Evolutionary conservation across 2,797 vertebrate genomes (phyloP).

Genomic region (Lacerta agilis): DNA sequence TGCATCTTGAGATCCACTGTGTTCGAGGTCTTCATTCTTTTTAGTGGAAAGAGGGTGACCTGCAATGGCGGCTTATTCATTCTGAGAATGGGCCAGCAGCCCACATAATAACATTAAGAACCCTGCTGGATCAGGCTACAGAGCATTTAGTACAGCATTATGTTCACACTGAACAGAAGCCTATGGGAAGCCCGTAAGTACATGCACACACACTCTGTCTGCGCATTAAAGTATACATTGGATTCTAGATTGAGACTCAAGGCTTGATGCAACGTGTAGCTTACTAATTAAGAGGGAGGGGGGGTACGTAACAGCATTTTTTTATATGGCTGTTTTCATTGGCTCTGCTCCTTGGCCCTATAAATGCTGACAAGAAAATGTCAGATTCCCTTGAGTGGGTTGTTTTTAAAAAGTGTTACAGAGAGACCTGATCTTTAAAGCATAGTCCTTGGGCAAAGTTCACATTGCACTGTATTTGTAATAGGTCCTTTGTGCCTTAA

Average conservation of each 20-base stretch:
- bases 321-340: slow-evolving; percentile 73
- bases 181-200: no score
- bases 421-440: slow-evolving; percentile 73
- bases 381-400: slow-evolving; percentile 73
- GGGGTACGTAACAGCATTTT: slow-evolving; percentile 43
- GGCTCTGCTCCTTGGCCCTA: slow-evolving; percentile 61
- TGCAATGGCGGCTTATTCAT: background rate
- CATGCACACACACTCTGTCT: background rate
- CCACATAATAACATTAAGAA: no score
- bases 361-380: slow-evolving; percentile 70
- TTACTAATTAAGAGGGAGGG: slow-evolving; percentile 43
- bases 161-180: no score
- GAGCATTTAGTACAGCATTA: no score
- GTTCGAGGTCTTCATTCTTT: background rate
- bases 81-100: background rate
- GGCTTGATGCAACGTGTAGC: background rate
- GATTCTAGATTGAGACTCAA: background rate
- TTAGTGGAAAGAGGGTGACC: background rate
- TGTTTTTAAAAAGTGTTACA: slow-evolving; percentile 69
- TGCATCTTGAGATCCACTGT: background rate
- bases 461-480: slow-evolving; percentile 71
- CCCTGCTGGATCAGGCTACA: no score
- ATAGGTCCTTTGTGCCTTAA: slow-evolving; percentile 74
- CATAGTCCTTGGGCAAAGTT: slow-evolving; percentile 67
- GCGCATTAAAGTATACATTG: background rate